Conservation (phyloP, 2,888 invertebrate genomes). For the Erebia aethiops region DNA sequence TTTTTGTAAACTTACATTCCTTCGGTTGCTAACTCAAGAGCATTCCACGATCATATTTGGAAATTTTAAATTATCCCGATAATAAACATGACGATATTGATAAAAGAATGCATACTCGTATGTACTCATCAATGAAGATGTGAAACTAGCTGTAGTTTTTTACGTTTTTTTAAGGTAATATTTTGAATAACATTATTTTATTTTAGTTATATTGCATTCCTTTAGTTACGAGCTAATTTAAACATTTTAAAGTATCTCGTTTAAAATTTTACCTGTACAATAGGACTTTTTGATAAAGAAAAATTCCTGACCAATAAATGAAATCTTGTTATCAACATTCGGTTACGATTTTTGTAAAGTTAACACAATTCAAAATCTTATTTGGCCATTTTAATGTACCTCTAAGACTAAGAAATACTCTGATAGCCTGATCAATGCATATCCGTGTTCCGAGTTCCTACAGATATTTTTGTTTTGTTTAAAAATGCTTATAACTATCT, state of each 20-base stretch:
- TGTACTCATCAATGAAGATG: neutral
- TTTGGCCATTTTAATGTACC: neutral
- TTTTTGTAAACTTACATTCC: constrained; percentile 8
- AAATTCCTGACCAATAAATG: neutral
- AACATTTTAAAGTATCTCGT: neutral
- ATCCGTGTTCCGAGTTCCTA: neutral
- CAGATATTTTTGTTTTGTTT: neutral
- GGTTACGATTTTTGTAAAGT: neutral
- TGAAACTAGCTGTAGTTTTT: neutral
- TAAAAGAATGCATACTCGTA: constrained; percentile 2
- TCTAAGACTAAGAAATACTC: neutral
- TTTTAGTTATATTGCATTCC: neutral
- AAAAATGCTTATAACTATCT: neutral
- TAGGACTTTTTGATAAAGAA: neutral
- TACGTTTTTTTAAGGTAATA: neutral
- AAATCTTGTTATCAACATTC: neutral
- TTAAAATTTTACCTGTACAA: neutral
- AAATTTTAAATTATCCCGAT: constrained; percentile 8
- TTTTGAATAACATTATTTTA: neutral
- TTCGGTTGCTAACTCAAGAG: neutral
- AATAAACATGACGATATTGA: neutral
- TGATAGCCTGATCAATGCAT: neutral
- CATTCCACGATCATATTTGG: constrained; percentile 8
- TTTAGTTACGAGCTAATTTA: neutral
- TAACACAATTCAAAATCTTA: neutral